These are phyloP conservation scores for Mastacembelus armatus DNA, from an alignment of 2,797 vertebrate genomes.

Conservation along the genomic window DNA sequence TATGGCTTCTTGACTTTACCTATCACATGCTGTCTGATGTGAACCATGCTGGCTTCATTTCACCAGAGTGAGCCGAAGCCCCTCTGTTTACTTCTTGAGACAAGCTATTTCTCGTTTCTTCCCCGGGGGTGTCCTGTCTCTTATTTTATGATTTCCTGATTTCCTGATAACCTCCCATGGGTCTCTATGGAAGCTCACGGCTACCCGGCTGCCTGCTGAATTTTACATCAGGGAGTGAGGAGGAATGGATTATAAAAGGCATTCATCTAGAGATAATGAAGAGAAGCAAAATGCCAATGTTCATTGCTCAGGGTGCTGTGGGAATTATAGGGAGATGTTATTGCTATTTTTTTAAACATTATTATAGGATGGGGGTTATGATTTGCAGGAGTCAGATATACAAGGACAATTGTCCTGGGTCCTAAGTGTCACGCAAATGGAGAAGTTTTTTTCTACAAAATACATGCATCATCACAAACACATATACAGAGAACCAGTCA, in stretches of 20 bases:
- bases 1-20: slow-evolving; percentile 50
- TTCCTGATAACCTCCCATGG: slow-evolving; percentile 79
- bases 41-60: slow-evolving; percentile 43
- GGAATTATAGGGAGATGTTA: slow-evolving; percentile 71
- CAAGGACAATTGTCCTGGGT: slow-evolving; percentile 36
- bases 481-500: slow-evolving; percentile 25
- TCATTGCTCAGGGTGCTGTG: slow-evolving; percentile 66
- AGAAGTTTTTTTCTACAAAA: slow-evolving; percentile 48
- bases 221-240: slow-evolving; percentile 75
- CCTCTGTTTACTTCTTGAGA: slow-evolving; percentile 71
- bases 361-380: slow-evolving; percentile 50
- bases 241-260: slow-evolving; percentile 79
- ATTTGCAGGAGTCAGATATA: slow-evolving; percentile 31
- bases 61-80: slow-evolving; percentile 47
- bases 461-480: slow-evolving; percentile 20
- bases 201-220: slow-evolving; percentile 70
- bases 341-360: slow-evolving; percentile 63
- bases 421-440: slow-evolving; percentile 53
- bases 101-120: slow-evolving; percentile 63
- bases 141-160: slow-evolving; percentile 80
- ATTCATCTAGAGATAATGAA: slow-evolving; percentile 85
- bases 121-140: slow-evolving; percentile 73
- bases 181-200: slow-evolving; percentile 67
- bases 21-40: slow-evolving; percentile 45
- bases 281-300: slow-evolving; percentile 79